Base-by-base conservation (phyloP, 2,797 vertebrate genomes). In the Leptoclinus maculatus region DNA sequence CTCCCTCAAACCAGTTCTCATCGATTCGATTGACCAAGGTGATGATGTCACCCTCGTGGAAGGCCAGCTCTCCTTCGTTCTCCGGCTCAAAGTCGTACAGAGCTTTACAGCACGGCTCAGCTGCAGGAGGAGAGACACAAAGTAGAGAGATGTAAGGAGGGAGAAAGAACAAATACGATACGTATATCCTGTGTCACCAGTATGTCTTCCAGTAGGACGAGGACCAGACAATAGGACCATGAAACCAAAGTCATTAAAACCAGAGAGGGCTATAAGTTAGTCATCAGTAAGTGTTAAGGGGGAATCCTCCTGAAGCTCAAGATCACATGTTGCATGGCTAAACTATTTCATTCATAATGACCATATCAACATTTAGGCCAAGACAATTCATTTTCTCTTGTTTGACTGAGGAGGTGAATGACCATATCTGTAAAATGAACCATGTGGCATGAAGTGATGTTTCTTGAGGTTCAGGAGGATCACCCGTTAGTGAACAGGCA, bases 1-100 rank as follows among this genome's bases (percentile, higher is more conserved):
- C 93, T 76, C 98, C 98, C 95, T 99, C 97, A 11, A 95, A 97
- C 98, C 98, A 99, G 96, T 99, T 99, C 84, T 99, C 98, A 16
- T 99, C 98, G 16, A 99, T 98, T 92, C 94, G 96, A 93, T 93
- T 97, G 83, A 96, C 95, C 91, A 99, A 93, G 1, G 96, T 97
- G 96, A 99, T 99, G 92, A 98, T 80, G 84, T 99, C 97, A 0
- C 98, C 97, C 87, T 99, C 98, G 0, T 83, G 93, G 94, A 99
- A 99, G 90, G 95, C 97, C 88, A 99, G 93, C 92, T 99, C 98
- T 0, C 97, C 97, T 0, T 96, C 96, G 0, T 99, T 99, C 89
- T 99, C 98, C 0, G 98, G 97, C 32, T 98, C 97, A 2, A 99
- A 99, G 95, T 99, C 97, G 6, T 97, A 99, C 13, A 99, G 93